Percentiles rank a stretch among this genome's conserved stretches.
phyloP scores from a whole-genome alignment of 2,888 invertebrate genomes.

The Pammene aurita region DNA sequence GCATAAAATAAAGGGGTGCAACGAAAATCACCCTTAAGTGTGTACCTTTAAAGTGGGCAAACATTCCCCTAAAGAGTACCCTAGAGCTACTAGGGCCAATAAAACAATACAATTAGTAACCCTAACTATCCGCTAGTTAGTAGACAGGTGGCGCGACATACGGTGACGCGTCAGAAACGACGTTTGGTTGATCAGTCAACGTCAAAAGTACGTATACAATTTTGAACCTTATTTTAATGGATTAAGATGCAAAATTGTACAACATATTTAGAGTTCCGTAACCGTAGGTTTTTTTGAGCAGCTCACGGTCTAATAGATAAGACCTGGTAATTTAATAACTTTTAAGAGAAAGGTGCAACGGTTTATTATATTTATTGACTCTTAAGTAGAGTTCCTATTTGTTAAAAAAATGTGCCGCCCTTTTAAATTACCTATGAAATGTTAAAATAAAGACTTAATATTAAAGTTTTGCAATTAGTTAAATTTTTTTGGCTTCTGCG shows the following conservation, averaged over 20 bases:
- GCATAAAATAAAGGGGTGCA: neutral
- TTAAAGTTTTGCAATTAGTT: too few relatives aligned
- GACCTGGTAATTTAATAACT: too few relatives aligned
- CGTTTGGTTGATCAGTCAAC: neutral
- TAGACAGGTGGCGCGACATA: conserved; percentile 41
- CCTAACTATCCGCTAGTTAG: conserved; percentile 36
- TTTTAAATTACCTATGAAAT: too few relatives aligned
- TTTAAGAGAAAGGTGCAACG: too few relatives aligned
- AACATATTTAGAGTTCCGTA: neutral
- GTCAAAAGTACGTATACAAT: too few relatives aligned
- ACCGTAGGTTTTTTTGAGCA: neutral
- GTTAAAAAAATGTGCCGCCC: too few relatives aligned
- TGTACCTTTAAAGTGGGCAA: conserved; percentile 24
- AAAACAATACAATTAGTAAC: conserved; percentile 37
- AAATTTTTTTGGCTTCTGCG: too few relatives aligned
- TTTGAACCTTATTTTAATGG: too few relatives aligned
- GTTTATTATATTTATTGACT: too few relatives aligned
- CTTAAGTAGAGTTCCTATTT: too few relatives aligned
- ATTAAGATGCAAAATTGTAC: too few relatives aligned
- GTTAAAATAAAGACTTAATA: too few relatives aligned
- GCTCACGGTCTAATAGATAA: neutral
- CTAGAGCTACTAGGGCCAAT: conserved; percentile 17
- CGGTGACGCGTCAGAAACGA: conserved; percentile 2
- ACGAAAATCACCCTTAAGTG: conserved; percentile 13
- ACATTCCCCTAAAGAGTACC: neutral